Conservation (phyloP, 1,140 invertebrate species). For the Heterodera schachtii region DNA sequence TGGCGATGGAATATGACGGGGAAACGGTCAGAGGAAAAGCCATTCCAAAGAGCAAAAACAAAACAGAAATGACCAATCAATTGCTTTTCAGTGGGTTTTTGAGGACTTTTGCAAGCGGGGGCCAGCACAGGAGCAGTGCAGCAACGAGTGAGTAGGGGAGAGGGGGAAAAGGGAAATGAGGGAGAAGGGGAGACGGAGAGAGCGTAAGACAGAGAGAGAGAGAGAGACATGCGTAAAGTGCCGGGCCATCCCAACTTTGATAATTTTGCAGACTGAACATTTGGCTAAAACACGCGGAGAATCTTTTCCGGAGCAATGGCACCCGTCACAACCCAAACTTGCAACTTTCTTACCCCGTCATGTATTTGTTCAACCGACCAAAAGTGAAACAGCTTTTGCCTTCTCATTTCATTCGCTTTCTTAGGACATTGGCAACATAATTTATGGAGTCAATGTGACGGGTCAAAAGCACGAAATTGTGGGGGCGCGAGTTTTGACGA, state of each 20-base stretch:
- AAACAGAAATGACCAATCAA: background rate
- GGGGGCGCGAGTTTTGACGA: constrained; percentile 61
- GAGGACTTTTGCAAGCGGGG: constrained; percentile 64
- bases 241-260: background rate
- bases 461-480: constrained; percentile 64
- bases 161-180: background rate
- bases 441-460: constrained; percentile 54
- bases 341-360: constrained; percentile 64
- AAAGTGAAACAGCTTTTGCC: constrained; percentile 37
- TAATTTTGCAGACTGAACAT: constrained; percentile 46
- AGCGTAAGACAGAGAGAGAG: no score
- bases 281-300: constrained; percentile 65
- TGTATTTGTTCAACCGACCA: constrained; percentile 64
- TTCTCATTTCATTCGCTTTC: background rate
- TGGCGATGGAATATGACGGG: constrained; percentile 50
- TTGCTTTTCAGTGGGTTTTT: constrained; percentile 42
- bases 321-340: constrained; percentile 61
- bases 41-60: constrained; percentile 19
- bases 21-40: constrained; percentile 26
- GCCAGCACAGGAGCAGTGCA: constrained; percentile 47
- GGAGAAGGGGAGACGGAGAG: no score
- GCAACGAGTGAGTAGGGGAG: constrained; percentile 20
- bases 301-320: constrained; percentile 58
- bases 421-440: constrained; percentile 32
- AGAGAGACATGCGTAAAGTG: no score